Evolutionary conservation across 2,888 invertebrate genomes (phyloP).

Genomic region (Listrodromus nycthemerus): DNA sequence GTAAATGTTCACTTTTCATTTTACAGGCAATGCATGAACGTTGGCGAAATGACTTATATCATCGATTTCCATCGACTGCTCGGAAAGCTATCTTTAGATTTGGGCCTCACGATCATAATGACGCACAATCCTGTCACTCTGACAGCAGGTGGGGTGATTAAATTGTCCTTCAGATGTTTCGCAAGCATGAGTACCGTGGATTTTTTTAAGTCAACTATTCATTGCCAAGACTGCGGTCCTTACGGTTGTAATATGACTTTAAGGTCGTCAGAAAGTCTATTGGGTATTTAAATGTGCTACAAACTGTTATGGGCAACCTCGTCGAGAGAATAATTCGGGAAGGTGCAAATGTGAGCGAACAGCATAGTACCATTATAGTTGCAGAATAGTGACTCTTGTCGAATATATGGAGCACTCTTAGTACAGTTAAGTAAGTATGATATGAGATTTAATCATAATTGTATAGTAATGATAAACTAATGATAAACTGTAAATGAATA

Average conservation of each 20-base stretch:
- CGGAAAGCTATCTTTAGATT: constrained; percentile 18
- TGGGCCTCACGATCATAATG: constrained; percentile 61
- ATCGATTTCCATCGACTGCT: constrained; percentile 65
- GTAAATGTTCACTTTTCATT: constrained; percentile 7
- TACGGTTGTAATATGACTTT: neutral
- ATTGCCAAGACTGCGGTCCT: neutral
- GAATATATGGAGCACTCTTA: too few relatives aligned
- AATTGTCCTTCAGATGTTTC: constrained; percentile 58
- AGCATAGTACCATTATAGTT: too few relatives aligned
- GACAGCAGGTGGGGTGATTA: constrained; percentile 67
- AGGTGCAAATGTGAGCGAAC: neutral
- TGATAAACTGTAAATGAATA: neutral
- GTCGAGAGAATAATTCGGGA: neutral
- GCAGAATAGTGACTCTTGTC: too few relatives aligned
- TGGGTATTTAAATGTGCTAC: constrained; percentile 22
- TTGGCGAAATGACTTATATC: constrained; percentile 74
- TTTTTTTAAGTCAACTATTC: neutral
- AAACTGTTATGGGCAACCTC: constrained; percentile 23
- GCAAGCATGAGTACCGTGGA: constrained; percentile 19
- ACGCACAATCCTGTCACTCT: constrained; percentile 53
- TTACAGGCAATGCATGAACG: constrained; percentile 69
- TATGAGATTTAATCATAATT: neutral
- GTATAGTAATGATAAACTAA: too few relatives aligned
- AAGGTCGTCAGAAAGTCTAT: constrained; percentile 24
- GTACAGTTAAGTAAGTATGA: neutral